These are phyloP conservation scores for mouse (Mus musculus) DNA, from an alignment of 2,113 vertebrate genomes.

Conservation along the genomic window DNA sequence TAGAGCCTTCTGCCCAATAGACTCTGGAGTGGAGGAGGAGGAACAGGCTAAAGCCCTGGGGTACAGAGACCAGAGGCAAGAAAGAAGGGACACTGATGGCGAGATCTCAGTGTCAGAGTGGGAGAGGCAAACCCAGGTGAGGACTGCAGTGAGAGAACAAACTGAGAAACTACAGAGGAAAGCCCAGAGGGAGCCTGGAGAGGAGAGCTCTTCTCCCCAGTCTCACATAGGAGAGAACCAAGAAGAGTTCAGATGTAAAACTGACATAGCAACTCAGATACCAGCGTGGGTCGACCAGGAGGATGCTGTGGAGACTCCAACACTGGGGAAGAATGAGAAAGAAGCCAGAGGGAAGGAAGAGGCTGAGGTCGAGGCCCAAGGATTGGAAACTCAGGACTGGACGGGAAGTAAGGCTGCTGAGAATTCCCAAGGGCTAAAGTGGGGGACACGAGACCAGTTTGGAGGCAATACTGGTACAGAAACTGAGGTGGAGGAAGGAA, in stretches of 20 bases:
- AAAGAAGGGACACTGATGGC: neutral
- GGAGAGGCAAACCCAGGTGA: neutral
- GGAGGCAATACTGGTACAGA: neutral
- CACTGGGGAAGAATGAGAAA: neutral
- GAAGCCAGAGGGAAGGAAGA: neutral
- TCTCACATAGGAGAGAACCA: neutral
- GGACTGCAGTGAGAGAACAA: neutral
- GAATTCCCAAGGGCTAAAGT: neutral
- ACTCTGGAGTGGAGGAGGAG: neutral
- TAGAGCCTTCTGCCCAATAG: neutral
- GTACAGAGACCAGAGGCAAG: neutral
- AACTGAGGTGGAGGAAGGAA: neutral
- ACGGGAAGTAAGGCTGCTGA: neutral
- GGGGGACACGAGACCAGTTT: neutral
- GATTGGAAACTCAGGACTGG: neutral
- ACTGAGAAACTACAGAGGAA: neutral
- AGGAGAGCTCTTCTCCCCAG: neutral
- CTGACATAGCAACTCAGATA: conserved; percentile 48
- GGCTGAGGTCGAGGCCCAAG: neutral
- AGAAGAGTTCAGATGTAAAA: conserved; percentile 28
- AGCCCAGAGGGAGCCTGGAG: neutral
- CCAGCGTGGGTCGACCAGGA: neutral
- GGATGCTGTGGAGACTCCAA: neutral
- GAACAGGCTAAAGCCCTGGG: neutral
- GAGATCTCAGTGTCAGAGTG: neutral